Conservation (phyloP, 2,113 vertebrate species). For the Sphaerodactylus townsendi region DNA sequence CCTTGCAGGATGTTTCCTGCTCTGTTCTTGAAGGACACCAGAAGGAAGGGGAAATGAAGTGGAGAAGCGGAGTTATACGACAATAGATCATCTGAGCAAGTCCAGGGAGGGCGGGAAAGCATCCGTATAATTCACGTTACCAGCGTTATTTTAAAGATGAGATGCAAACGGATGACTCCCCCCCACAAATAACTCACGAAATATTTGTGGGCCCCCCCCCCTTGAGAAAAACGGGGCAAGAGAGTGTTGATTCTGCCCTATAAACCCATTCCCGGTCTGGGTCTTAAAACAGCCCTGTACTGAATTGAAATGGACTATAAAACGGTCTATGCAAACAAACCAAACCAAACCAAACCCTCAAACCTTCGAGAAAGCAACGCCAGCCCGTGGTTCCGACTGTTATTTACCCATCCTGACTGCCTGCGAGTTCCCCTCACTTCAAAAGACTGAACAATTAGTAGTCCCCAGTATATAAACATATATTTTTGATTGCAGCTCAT, state of each 20-base stretch:
- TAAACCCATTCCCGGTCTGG: not conserved
- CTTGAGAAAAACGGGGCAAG: not conserved
- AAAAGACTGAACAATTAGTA: not conserved
- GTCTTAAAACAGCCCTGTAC: not conserved
- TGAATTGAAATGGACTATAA: not conserved
- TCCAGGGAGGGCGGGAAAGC: not conserved
- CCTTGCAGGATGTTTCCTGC: not conserved
- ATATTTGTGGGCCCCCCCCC: not conserved
- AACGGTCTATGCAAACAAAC: not conserved
- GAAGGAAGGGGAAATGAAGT: not conserved
- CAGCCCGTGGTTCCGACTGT: not conserved
- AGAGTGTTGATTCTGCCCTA: too few species aligned
- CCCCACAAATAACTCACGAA: not conserved
- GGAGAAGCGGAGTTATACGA: not conserved
- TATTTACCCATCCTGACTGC: not conserved
- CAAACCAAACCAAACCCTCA: too few species aligned
- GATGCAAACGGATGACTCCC: too few species aligned
- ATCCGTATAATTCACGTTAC: too few species aligned
- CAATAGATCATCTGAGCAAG: accelerated
- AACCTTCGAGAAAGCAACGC: not conserved
- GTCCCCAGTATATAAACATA: too few species aligned
- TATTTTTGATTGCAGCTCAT: not conserved
- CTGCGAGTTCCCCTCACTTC: not conserved
- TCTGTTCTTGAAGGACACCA: not conserved
- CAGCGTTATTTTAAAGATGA: too few species aligned